Evolutionary conservation across 1,140 invertebrate species (phyloP).

Genomic region (Drosophila sulfurigaster): DNA sequence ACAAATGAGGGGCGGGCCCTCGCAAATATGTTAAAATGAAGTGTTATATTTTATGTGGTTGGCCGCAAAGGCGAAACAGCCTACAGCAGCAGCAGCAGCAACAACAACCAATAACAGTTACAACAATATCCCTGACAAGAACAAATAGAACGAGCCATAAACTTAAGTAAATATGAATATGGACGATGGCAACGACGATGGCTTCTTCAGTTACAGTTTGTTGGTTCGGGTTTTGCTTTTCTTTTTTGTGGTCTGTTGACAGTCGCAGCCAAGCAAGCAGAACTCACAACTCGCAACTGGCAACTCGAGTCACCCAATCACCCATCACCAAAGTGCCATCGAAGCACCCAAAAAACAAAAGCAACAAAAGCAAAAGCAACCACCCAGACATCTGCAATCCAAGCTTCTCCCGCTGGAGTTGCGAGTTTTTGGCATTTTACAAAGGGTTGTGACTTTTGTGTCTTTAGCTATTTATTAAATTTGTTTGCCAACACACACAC

Average conservation of each 20-base stretch:
- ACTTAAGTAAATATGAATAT: slow-evolving; percentile 82
- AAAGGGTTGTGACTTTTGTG: slow-evolving; percentile 80
- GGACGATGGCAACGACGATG: slow-evolving; percentile 29
- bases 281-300: background rate
- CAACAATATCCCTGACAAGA: slow-evolving; percentile 48
- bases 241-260: slow-evolving; percentile 40
- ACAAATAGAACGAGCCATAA: slow-evolving; percentile 62
- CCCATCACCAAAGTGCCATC: background rate
- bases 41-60: slow-evolving; percentile 81
- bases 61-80: slow-evolving; percentile 47
- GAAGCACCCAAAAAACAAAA: background rate
- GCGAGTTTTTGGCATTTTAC: slow-evolving; percentile 31
- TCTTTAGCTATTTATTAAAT: slow-evolving; percentile 83
- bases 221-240: background rate
- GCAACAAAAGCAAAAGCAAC: slow-evolving; percentile 10
- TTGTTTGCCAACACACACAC: slow-evolving; percentile 66
- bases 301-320: slow-evolving; percentile 13
- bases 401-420: slow-evolving; percentile 8
- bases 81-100: slow-evolving; percentile 16
- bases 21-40: slow-evolving; percentile 75
- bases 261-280: slow-evolving; percentile 22
- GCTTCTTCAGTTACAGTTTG: slow-evolving; percentile 35
- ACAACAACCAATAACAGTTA: slow-evolving; percentile 28
- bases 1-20: slow-evolving; percentile 42
- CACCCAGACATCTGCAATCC: background rate